Base-by-base conservation (phyloP, 2,797 vertebrate species). In the Gymnothorax reevesii region DNA sequence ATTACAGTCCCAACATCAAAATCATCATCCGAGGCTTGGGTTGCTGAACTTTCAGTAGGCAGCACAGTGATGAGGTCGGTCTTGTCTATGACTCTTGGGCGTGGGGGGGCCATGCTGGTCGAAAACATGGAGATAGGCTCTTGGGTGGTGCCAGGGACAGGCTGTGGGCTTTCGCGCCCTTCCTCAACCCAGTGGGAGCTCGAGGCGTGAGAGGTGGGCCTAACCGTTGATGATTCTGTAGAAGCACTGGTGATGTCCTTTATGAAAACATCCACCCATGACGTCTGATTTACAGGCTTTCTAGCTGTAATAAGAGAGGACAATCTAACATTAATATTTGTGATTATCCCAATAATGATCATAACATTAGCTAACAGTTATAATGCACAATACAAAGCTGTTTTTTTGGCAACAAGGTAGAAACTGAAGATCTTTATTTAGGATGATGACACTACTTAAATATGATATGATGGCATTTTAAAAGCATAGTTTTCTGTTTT, bases 71-170 rank as follows among this genome's bases (percentile, higher is more conserved):
- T 85, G 54, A 93, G 92, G 85, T 95, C 77, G 22, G 27, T 69
- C 22, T 62, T 88, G 3, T 91, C 85, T 62, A 87, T 89, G 59
- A 87, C 20, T 84, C 88, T 85, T 90, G 91, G 83, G 88, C 84
- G 4, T 73, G 93, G 92, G 84, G 94, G 94, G 88, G 91, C 89
- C 96, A 96, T 96, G 90, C 95, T 96, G 86, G 96, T 93, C 25
- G 96, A 97, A 90, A 97, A 96, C 96, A 96, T 96, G 57, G 86
- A 96, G 57, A 95, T 90, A 64, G 88, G 82, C 57, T 93, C 88
- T 84, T 92, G 88, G 55, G 86, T 57, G 89, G 57, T 77, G 4
- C 86, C 55, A n/a, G 91, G 90, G 62, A 77, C 52, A 77, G 49
- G 88, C 89, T 75, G 84, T 57, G 64, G 54, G 77, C 55, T 77